These are phyloP conservation scores for Drosophila rubida DNA, from an alignment of 2,888 invertebrate genomes.

Conservation along the genomic window DNA sequence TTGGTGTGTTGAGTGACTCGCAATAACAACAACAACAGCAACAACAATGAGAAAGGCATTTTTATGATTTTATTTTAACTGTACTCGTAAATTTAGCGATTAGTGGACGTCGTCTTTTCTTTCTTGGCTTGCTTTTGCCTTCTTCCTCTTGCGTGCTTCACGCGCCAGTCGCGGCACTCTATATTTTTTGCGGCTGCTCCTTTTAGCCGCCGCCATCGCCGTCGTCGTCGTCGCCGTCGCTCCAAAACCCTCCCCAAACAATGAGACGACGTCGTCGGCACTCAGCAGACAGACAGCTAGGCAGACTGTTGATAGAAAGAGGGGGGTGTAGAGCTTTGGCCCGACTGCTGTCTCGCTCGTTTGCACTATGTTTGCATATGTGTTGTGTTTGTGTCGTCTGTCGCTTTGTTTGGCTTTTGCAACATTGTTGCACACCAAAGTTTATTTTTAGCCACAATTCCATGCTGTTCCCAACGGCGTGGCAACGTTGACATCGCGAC, in stretches of 20 bases:
- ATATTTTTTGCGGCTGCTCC: constrained; percentile 67
- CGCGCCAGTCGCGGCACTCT: constrained; percentile 69
- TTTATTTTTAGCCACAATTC: constrained; percentile 78
- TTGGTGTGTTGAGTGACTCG: constrained; percentile 34
- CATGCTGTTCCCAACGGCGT: constrained; percentile 61
- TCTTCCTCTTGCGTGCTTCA: constrained; percentile 59
- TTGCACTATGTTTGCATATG: constrained; percentile 9
- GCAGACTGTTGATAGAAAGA: constrained; percentile 8
- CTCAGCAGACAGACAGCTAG: constrained; percentile 48
- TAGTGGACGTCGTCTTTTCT: constrained; percentile 57
- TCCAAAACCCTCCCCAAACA: constrained; percentile 65
- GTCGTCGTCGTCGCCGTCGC: constrained; percentile 28
- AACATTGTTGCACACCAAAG: constrained; percentile 72
- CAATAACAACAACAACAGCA: constrained; percentile 37
- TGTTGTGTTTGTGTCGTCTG: constrained; percentile 31
- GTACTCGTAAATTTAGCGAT: constrained; percentile 81
- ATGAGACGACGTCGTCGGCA: constrained; percentile 48
- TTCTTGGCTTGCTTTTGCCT: constrained; percentile 33
- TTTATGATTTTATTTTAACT: constrained; percentile 79
- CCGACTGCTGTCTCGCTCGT: constrained; percentile 21
- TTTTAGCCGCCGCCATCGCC: constrained; percentile 55
- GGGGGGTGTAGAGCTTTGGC: constrained; percentile 23
- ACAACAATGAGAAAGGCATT: constrained; percentile 51
- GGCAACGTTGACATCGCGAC: constrained; percentile 41
- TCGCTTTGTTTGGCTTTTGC: constrained; percentile 69